Percentiles rank a stretch among this genome's conserved stretches.
phyloP scores from a whole-genome alignment of 1,140 invertebrate genomes.

The Drosophila malerkotliana region DNA sequence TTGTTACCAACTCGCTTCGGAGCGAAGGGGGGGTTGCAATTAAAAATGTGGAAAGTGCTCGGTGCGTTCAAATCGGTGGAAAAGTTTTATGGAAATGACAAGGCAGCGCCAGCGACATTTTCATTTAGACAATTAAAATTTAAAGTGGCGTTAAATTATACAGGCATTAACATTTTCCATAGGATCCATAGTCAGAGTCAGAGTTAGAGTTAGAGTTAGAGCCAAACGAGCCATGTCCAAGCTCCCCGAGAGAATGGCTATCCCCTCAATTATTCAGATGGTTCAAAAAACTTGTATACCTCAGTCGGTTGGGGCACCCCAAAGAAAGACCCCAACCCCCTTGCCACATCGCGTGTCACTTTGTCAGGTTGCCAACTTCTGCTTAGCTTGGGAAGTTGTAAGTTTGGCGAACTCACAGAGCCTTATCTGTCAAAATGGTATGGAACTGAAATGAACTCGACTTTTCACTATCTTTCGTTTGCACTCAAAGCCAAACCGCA shows the following conservation, averaged over 20 bases:
- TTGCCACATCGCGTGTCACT: constrained; percentile 55
- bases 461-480: constrained; percentile 35
- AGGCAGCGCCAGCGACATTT: constrained; percentile 67
- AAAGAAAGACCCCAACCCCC: background rate
- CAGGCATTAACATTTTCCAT: constrained; percentile 66
- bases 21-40: constrained; percentile 53
- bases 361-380: constrained; percentile 46
- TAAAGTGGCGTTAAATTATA: constrained; percentile 84
- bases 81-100: constrained; percentile 80
- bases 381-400: constrained; percentile 22
- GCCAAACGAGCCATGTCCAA: constrained; percentile 10
- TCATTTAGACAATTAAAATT: constrained; percentile 84
- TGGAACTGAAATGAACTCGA: constrained; percentile 36
- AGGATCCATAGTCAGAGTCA: background rate
- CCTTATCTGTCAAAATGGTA: constrained; percentile 38
- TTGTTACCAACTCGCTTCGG: constrained; percentile 45
- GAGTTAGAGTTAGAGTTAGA: constrained; percentile 5
- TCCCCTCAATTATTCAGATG: constrained; percentile 69
- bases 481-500: constrained; percentile 59
- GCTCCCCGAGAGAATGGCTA: constrained; percentile 14
- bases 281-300: constrained; percentile 28
- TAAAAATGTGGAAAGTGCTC: constrained; percentile 74
- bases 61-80: constrained; percentile 57
- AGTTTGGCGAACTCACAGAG: constrained; percentile 11
- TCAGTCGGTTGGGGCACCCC: constrained; percentile 7